Conservation (phyloP, 2,113 vertebrate species). For the Malaclemys terrapin region DNA sequence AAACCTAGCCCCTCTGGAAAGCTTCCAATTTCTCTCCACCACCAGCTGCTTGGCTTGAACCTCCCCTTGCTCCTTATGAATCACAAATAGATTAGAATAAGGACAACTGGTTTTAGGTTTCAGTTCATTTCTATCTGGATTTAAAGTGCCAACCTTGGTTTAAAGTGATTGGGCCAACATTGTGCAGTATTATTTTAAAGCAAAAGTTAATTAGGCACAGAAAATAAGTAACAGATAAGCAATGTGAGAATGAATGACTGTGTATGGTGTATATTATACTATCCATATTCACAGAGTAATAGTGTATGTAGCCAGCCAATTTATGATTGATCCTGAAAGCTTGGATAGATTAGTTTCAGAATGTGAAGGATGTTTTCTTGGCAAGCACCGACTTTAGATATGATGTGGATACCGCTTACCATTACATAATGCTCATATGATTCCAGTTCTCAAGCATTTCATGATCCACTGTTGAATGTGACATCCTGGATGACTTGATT, state of each 20-base stretch:
- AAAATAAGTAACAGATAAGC: constrained; percentile 44
- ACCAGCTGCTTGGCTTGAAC: constrained; percentile 64
- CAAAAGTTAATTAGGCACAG: neutral
- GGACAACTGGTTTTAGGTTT: constrained; percentile 24
- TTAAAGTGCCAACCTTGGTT: constrained; percentile 16
- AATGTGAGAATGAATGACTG: neutral
- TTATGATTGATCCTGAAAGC: constrained; percentile 52
- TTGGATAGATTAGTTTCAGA: constrained; percentile 11
- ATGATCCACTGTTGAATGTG: constrained; percentile 66
- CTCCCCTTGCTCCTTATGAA: constrained; percentile 4
- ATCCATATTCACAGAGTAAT: constrained; percentile 8
- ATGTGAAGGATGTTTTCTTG: constrained; percentile 62
- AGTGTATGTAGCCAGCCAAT: constrained; percentile 38
- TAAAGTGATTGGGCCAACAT: neutral
- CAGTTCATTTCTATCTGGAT: constrained; percentile 33
- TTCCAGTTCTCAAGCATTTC: constrained; percentile 61
- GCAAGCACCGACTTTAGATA: constrained; percentile 54
- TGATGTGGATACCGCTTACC: constrained; percentile 55
- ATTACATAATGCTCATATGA: constrained; percentile 45
- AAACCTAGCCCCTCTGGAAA: constrained; percentile 52
- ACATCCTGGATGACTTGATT: constrained; percentile 76
- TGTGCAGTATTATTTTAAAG: constrained; percentile 22
- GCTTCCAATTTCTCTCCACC: constrained; percentile 52
- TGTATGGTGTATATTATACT: neutral
- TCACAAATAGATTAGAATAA: constrained; percentile 24